Percentiles rank a stretch among this genome's conserved stretches.
These are phyloP conservation scores for Dolichotis patagonum DNA, from an alignment of 2,113 vertebrate species.

Conservation along the genomic window DNA sequence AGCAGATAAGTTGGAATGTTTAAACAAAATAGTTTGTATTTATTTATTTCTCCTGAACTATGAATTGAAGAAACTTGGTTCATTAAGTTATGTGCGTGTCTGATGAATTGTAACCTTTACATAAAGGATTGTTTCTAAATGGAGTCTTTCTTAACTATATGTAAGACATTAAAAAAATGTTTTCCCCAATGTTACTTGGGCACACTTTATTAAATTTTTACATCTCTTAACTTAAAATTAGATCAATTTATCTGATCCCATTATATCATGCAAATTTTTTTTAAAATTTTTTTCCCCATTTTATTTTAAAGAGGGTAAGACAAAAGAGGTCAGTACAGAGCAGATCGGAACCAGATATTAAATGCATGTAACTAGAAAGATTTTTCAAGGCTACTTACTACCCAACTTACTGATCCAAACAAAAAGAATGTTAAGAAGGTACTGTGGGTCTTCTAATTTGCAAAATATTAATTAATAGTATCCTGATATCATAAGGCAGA, in stretches of 20 bases:
- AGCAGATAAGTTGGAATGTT: not conserved
- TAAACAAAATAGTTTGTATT: constrained; percentile 31
- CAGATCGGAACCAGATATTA: too few species aligned
- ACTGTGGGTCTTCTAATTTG: constrained; percentile 21
- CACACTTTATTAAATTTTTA: constrained; percentile 48
- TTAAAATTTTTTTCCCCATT: too few species aligned
- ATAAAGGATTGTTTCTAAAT: constrained; percentile 47
- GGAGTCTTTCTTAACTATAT: not conserved
- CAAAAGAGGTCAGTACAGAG: too few species aligned
- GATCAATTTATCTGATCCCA: not conserved
- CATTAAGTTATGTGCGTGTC: constrained; percentile 33
- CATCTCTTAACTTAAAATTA: constrained; percentile 58
- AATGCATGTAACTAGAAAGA: not conserved
- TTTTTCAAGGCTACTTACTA: constrained; percentile 39
- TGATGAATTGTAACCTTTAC: constrained; percentile 50
- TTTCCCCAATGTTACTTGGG: not conserved
- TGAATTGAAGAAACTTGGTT: constrained; percentile 57
- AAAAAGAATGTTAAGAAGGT: constrained; percentile 68
- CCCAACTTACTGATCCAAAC: constrained; percentile 39
- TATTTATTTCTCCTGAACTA: constrained; percentile 32
- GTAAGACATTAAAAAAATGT: constrained; percentile 29
- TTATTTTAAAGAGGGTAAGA: too few species aligned
- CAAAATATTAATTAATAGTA: constrained; percentile 23
- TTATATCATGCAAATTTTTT: not conserved
- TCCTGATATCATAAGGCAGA: not conserved